Conservation (phyloP, 2,797 vertebrate genomes). For the Lepus townsendii region DNA sequence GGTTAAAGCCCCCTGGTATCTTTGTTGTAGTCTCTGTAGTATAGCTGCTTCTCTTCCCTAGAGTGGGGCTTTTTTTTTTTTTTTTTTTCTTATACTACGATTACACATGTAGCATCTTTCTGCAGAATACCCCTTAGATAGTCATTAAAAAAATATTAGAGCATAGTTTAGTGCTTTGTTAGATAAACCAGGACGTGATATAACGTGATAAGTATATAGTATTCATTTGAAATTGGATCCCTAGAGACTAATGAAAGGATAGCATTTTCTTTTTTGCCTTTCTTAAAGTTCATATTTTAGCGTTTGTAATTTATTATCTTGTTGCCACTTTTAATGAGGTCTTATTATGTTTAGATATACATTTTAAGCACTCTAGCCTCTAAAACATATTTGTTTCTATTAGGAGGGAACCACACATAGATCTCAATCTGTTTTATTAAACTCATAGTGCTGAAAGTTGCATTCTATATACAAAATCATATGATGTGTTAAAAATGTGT, state of each 20-base stretch:
- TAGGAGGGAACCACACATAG: conserved; percentile 11
- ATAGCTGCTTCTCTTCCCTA: conserved; percentile 55
- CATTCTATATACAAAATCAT: conserved; percentile 26
- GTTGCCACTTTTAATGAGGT: conserved; percentile 53
- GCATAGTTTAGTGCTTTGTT: conserved; percentile 55
- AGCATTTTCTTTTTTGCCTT: neutral
- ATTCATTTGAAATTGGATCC: conserved; percentile 64
- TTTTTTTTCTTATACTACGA: conserved; percentile 21
- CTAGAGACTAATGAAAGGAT: conserved; percentile 41
- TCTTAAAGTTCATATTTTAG: conserved; percentile 49
- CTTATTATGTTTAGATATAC: conserved; percentile 15
- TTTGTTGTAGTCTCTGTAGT: conserved; percentile 78
- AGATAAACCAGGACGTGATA: conserved; percentile 56
- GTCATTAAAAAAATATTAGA: conserved; percentile 58
- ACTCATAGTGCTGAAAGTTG: conserved; percentile 55
- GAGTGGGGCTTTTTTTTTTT: neutral
- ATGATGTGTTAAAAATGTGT: conserved; percentile 51
- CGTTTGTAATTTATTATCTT: conserved; percentile 57
- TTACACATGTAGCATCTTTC: conserved; percentile 62
- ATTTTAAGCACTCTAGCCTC: conserved; percentile 22
- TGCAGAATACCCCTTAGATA: conserved; percentile 23
- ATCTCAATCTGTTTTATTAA: conserved; percentile 48
- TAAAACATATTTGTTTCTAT: conserved; percentile 54
- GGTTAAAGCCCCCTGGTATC: conserved; percentile 87
- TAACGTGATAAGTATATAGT: conserved; percentile 49